phyloP scores from a whole-genome alignment of 2,113 vertebrate species.

The Silurus glanis region DNA sequence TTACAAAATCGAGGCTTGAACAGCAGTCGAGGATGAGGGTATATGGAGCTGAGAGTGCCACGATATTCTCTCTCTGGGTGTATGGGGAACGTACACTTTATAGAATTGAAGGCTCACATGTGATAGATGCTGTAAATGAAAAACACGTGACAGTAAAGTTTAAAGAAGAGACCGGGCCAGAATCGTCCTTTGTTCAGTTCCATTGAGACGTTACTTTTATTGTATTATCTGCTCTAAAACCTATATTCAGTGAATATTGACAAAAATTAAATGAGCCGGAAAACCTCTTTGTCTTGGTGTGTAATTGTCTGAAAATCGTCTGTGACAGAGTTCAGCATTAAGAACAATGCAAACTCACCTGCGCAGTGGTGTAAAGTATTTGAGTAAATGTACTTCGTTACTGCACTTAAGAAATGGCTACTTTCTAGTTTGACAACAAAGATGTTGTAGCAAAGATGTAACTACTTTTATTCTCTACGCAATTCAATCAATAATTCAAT shows the following conservation, averaged over 20 bases:
- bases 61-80: not conserved
- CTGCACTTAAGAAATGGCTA: too few species aligned
- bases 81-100: not conserved
- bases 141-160: not conserved
- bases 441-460: too few species aligned
- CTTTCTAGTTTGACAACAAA: too few species aligned
- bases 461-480: too few species aligned
- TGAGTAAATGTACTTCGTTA: too few species aligned
- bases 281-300: not conserved
- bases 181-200: conserved; percentile 2
- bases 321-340: not conserved
- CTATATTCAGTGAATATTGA: conserved; percentile 12
- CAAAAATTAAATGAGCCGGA: not conserved
- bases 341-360: not conserved
- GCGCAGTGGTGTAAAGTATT: too few species aligned
- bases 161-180: not conserved
- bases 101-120: not conserved
- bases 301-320: not conserved
- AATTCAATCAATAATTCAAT: too few species aligned
- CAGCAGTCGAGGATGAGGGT: not conserved
- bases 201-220: not conserved
- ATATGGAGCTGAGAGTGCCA: too few species aligned
- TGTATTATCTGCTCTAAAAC: conserved; percentile 22
- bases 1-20: not conserved
- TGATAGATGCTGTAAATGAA: conserved; percentile 4